A percentile compares a stretch with the other conserved stretches of the same genome.
Evolutionary conservation across 2,888 invertebrate species (phyloP).

Genomic region (Tinea pellionella): DNA sequence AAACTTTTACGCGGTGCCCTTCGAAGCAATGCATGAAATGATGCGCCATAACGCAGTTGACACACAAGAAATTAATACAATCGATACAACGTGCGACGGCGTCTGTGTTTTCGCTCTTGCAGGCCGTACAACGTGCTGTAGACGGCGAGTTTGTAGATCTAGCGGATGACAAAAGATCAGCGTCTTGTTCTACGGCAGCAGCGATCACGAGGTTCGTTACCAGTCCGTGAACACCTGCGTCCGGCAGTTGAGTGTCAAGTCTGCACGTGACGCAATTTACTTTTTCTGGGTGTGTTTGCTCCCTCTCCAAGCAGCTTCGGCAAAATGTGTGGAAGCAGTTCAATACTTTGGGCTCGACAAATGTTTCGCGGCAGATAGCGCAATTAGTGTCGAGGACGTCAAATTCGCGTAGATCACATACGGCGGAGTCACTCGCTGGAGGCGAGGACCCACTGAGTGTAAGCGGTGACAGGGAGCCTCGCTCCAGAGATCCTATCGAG

Average conservation of each 20-base stretch:
- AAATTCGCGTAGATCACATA: constrained; percentile 77
- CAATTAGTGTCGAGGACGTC: constrained; percentile 74
- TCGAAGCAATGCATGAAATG: constrained; percentile 99
- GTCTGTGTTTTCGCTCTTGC: constrained; percentile 94
- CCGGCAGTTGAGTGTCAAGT: constrained; percentile 61
- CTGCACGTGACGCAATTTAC: constrained; percentile 79
- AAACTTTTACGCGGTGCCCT: constrained; percentile 89
- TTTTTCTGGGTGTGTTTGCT: constrained; percentile 75
- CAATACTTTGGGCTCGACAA: constrained; percentile 79
- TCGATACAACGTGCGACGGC: constrained; percentile 97
- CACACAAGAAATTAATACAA: constrained; percentile 95
- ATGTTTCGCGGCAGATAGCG: constrained; percentile 81
- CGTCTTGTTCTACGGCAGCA: constrained; percentile 67
- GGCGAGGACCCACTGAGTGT: constrained; percentile 90
- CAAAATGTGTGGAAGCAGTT: constrained; percentile 89
- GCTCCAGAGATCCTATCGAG: constrained; percentile 90
- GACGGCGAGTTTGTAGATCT: constrained; percentile 59
- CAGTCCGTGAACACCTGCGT: constrained; percentile 73
- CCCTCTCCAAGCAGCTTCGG: constrained; percentile 82
- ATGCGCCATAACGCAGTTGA: constrained; percentile 98
- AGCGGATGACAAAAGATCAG: constrained; percentile 55
- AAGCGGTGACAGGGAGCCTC: constrained; percentile 83
- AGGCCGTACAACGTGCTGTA: constrained; percentile 89
- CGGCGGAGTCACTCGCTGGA: constrained; percentile 86
- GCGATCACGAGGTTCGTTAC: constrained; percentile 74